Conservation (phyloP, 2,113 vertebrate genomes). For the Elaphurus davidianus region DNA sequence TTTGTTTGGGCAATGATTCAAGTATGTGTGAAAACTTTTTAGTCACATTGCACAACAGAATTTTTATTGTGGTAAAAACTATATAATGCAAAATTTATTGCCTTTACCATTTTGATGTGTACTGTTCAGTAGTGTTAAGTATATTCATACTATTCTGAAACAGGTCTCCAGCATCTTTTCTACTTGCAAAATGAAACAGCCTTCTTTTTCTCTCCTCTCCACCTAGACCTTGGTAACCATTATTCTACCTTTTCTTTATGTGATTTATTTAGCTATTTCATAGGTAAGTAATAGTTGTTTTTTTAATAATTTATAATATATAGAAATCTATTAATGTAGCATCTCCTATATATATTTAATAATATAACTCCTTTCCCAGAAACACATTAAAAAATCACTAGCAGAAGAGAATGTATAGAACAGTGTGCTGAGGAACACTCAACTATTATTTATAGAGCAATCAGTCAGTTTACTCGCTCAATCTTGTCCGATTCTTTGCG, state of each 20-base stretch:
- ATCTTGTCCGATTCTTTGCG: not conserved
- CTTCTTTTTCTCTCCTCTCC: fast-evolving
- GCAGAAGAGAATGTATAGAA: not conserved
- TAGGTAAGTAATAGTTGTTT: not conserved
- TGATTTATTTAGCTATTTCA: not conserved
- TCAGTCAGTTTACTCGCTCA: not conserved
- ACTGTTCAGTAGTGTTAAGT: not conserved
- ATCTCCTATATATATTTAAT: not conserved
- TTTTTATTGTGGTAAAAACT: not conserved
- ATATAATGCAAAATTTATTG: not conserved
- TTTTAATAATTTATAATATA: not conserved
- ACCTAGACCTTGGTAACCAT: not conserved
- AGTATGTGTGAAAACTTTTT: not conserved
- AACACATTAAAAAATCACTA: not conserved
- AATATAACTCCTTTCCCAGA: not conserved
- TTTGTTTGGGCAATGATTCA: not conserved
- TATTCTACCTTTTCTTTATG: not conserved
- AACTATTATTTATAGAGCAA: not conserved
- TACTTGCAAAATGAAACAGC: not conserved
- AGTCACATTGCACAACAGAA: not conserved
- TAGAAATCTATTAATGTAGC: not conserved
- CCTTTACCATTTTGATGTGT: not conserved
- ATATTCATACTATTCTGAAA: not conserved
- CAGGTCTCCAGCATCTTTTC: not conserved
- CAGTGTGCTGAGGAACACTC: not conserved